Conservation (phyloP, 1,140 invertebrate genomes). For the Platyscapa corneri region DNA sequence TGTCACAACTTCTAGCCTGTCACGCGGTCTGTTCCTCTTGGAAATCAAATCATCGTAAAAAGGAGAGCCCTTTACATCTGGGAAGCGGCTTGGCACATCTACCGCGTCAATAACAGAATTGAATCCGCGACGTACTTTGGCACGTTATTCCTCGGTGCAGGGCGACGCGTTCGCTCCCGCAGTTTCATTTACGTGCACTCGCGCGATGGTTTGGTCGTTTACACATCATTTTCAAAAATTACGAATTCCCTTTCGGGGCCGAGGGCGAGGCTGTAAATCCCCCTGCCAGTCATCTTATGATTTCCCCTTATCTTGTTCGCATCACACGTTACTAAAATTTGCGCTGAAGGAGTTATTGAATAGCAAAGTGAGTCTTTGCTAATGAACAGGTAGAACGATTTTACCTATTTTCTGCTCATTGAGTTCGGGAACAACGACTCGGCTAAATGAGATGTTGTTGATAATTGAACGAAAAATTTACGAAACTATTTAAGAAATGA, state of each 20-base stretch:
- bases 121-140: slow-evolving; percentile 47
- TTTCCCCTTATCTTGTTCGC: neutral
- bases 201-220: slow-evolving; percentile 30
- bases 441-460: too few relatives aligned
- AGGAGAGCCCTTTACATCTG: slow-evolving; percentile 31
- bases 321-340: neutral
- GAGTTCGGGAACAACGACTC: neutral
- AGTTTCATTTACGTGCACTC: slow-evolving; percentile 39
- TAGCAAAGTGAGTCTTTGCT: neutral
- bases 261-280: slow-evolving; percentile 28
- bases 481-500: too few relatives aligned
- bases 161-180: neutral
- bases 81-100: slow-evolving; percentile 31
- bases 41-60: slow-evolving; percentile 50
- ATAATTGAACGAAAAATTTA: too few relatives aligned
- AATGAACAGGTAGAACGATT: neutral
- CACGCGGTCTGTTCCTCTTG: neutral
- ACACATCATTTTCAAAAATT: slow-evolving; percentile 51
- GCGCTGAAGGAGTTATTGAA: neutral
- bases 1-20: slow-evolving; percentile 7
- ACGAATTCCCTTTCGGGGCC: slow-evolving; percentile 43
- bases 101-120: slow-evolving; percentile 46
- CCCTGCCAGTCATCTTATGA: slow-evolving; percentile 31
- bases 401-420: too few relatives aligned
- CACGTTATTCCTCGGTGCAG: slow-evolving; percentile 32